Conservation (phyloP, 64 coral and sea anemone genomes). For the Dendrophyllia cribrosa region DNA sequence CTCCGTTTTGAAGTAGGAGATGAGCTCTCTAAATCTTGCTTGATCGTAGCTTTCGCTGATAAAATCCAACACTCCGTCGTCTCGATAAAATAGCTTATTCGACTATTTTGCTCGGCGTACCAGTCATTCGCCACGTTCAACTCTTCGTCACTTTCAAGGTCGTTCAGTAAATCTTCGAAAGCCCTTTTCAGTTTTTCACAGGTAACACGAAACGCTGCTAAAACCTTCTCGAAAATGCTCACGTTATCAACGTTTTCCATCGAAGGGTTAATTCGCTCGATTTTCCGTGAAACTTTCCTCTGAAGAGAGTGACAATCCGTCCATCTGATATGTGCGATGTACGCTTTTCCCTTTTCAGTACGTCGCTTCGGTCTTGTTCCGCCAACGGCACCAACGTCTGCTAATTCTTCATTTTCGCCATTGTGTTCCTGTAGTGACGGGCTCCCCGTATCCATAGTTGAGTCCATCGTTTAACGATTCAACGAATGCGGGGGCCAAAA, state of each 20-base stretch:
- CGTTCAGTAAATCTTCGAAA: not conserved
- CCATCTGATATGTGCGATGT: not conserved
- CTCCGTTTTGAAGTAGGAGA: not conserved
- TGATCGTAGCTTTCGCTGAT: not conserved
- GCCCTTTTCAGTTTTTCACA: not conserved
- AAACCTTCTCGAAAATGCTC: not conserved
- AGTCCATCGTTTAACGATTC: too few species aligned
- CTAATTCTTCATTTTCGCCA: too few species aligned
- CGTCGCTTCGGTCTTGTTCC: not conserved
- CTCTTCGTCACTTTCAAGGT: not conserved
- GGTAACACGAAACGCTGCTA: not conserved
- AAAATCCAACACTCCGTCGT: not conserved
- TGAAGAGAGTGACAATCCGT: not conserved
- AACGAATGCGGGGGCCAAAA: too few species aligned
- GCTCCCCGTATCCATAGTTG: too few species aligned
- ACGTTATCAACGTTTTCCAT: not conserved
- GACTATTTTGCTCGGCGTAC: not conserved
- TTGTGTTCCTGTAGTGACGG: too few species aligned
- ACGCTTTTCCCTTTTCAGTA: not conserved
- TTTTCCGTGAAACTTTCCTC: not conserved
- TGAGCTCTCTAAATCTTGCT: not conserved
- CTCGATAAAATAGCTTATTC: conserved; percentile 17
- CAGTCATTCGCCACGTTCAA: not conserved
- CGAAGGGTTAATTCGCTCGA: not conserved
- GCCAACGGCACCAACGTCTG: not conserved